Base-by-base conservation (phyloP, 2,113 vertebrate genomes). In the Puffinus mauretanicus region DNA sequence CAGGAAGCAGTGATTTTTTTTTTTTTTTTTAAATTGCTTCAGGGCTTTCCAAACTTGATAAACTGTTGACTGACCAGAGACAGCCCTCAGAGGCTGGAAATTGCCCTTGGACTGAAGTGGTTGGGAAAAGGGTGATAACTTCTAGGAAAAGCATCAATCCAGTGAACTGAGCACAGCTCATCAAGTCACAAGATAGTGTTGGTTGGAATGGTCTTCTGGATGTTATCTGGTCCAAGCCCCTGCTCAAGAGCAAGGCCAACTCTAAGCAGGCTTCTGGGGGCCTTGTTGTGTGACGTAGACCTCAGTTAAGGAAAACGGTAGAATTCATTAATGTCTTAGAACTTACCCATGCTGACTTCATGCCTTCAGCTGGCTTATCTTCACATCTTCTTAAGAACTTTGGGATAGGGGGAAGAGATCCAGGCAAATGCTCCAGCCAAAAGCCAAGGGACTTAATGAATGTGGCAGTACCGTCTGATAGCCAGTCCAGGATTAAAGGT, bases 251-350 rank as follows among this genome's bases (percentile, higher is more conserved):
- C 25, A 71, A 76, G 32, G 21, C n/a, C 21, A 40, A 1, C 57
- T 62, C 36, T 52, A 47, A 57, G 29, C 57, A 47, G 70, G 8
- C 18, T 71, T 15, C 30, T 57, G 52, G 9, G 19, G 24, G 3
- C 16, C 30, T 57, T 7, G 0, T 29, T 21, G 11, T 12, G 24
- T 57, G 36, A 10, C 9, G 2, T 0, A 66, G 30, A 54, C 4
- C 12, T 94, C 26, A 38, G 11, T 62, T 71, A 58, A 36, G 26
- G 20, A 61, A 47, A 38, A 8, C 0, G 2, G 10, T 19, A 20
- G n/a, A 4, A 11, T 69, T 92, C 19, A 6, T 42, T 70, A 34
- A 8, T 29, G 10, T 79, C 6, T 66, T 32, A 8, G 6, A 67
- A 24, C 6, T 52, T 57, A 7, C 6, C 10, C 5, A 4, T 18